Evolutionary conservation across 2,888 invertebrate genomes (phyloP).

Genomic region (Cheilosia variabilis): DNA sequence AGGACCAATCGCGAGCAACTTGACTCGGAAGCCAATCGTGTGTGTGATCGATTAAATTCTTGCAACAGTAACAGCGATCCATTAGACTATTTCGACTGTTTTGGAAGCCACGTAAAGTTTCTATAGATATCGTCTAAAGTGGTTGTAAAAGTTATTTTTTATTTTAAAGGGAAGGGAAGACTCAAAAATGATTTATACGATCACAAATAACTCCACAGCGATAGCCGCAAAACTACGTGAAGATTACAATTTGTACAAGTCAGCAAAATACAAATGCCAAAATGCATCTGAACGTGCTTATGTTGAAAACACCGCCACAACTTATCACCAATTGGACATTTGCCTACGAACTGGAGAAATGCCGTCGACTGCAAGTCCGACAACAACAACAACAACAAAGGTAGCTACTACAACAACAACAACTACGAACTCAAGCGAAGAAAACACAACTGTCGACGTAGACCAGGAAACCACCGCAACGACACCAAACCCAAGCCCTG

Average conservation of each 20-base stretch:
- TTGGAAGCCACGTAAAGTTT: conserved; percentile 76
- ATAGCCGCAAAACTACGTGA: conserved; percentile 65
- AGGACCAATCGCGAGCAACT: neutral
- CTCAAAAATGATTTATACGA: neutral
- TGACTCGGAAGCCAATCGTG: conserved; percentile 66
- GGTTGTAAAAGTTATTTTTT: neutral
- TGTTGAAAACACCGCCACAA: conserved; percentile 71
- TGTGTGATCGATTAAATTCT: conserved; percentile 72
- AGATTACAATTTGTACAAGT: conserved; percentile 72
- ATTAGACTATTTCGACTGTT: conserved; percentile 78
- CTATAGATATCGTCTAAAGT: neutral
- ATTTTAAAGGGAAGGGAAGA: neutral
- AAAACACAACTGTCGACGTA: neutral
- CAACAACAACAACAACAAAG: conserved; percentile 21
- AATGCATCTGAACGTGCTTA: conserved; percentile 78
- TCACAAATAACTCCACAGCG: conserved; percentile 3
- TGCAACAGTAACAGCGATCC: conserved; percentile 72
- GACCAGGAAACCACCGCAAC: neutral
- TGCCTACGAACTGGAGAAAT: conserved; percentile 76
- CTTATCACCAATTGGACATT: conserved; percentile 77
- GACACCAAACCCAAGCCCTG: neutral
- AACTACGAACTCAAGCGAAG: neutral
- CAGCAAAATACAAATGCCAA: conserved; percentile 76
- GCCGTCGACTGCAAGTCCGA: conserved; percentile 2
- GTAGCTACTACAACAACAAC: neutral